These are phyloP conservation scores for Perithous albicinctus DNA, from an alignment of 2,888 invertebrate species.

Conservation along the genomic window DNA sequence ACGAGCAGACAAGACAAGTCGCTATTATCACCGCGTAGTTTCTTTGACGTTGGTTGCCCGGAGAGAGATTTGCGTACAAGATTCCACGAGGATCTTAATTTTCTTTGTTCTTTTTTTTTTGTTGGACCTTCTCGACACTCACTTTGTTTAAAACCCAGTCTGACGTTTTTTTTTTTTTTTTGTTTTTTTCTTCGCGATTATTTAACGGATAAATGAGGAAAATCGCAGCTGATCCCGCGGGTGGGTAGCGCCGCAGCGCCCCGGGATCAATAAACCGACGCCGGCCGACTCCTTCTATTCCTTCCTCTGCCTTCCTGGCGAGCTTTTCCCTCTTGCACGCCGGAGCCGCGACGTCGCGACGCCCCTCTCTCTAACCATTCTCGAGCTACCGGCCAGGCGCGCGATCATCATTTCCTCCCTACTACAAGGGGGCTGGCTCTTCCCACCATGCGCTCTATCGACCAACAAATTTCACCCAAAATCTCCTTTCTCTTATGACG, in stretches of 20 bases:
- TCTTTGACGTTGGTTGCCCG: no score
- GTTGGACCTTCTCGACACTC: not conserved
- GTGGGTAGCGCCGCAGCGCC: constrained; percentile 84
- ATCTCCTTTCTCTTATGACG: not conserved
- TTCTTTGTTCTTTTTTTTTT: no score
- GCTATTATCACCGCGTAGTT: constrained; percentile 1
- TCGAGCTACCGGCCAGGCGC: constrained; percentile 49
- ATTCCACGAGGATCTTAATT: no score
- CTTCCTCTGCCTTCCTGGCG: constrained; percentile 79
- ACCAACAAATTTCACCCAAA: not conserved
- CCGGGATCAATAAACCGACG: constrained; percentile 84
- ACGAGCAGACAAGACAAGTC: not conserved
- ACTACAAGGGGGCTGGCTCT: constrained; percentile 19
- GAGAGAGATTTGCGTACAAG: no score
- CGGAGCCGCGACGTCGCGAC: constrained; percentile 77
- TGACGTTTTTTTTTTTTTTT: no score
- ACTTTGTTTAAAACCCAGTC: not conserved
- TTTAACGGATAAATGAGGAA: constrained; percentile 51
- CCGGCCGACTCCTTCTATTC: constrained; percentile 82
- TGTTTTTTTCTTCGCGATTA: constrained; percentile 3
- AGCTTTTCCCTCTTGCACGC: constrained; percentile 74
- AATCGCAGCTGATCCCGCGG: constrained; percentile 81
- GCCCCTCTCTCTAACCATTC: constrained; percentile 71
- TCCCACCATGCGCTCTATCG: constrained; percentile 8
- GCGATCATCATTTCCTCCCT: constrained; percentile 30